phyloP scores from a whole-genome alignment of 2,113 vertebrate species.

The Bujurquina vittata region DNA sequence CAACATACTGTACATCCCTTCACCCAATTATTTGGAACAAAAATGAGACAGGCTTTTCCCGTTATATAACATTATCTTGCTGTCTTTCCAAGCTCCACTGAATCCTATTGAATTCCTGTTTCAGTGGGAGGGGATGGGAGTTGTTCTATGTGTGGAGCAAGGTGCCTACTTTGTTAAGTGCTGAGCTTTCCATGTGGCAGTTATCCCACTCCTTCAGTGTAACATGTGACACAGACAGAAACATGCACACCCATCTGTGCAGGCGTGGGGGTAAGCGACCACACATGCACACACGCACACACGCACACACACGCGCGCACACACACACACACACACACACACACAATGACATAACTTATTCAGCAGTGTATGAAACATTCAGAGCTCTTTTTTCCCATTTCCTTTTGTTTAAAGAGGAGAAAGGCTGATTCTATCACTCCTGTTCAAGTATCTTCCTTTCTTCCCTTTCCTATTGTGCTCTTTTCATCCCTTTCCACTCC shows the following conservation, averaged over 20 bases:
- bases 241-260: neutral
- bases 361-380: conserved; percentile 74
- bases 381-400: conserved; percentile 45
- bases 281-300: accelerated
- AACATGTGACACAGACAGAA: conserved; percentile 17
- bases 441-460: conserved; percentile 42
- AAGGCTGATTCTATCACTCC: conserved; percentile 64
- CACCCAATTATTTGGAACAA: conserved; percentile 21
- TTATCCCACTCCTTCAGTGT: conserved; percentile 11
- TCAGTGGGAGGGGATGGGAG: neutral
- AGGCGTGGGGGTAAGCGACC: neutral
- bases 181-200: conserved; percentile 33
- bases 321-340: conserved; percentile 6
- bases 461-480: neutral
- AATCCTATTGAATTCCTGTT: conserved; percentile 18
- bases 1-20: conserved; percentile 27
- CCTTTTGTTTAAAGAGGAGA: conserved; percentile 72
- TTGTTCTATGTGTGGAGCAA: conserved; percentile 3
- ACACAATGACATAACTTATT: conserved; percentile 67
- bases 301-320: conserved; percentile 9
- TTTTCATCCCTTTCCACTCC: conserved; percentile 10
- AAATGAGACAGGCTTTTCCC: conserved; percentile 31
- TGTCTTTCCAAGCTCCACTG: conserved; percentile 5
- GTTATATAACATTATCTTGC: conserved; percentile 39
- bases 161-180: conserved; percentile 21